Conservation (phyloP, 2,113 vertebrate species). For the Nanorana parkeri region DNA sequence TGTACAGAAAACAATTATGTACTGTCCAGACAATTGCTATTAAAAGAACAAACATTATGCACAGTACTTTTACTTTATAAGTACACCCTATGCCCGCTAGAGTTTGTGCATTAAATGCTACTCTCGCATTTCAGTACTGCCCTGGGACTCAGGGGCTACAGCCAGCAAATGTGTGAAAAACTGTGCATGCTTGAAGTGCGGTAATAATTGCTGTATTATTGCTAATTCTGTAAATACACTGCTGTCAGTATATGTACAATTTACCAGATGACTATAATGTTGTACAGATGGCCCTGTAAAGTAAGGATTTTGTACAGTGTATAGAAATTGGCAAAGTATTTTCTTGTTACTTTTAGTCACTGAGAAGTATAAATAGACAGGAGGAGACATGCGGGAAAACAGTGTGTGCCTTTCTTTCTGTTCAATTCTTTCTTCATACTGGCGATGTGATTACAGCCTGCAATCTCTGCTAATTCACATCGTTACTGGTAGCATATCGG, state of each 20-base stretch:
- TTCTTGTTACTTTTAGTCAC: slow-evolving; percentile 79
- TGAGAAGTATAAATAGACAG: slow-evolving; percentile 72
- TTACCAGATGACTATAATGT: slow-evolving; percentile 66
- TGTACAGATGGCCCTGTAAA: slow-evolving; percentile 64
- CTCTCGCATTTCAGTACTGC: neutral
- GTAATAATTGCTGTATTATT: slow-evolving; percentile 19
- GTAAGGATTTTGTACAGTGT: slow-evolving; percentile 78
- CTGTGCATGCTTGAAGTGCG: slow-evolving; percentile 12
- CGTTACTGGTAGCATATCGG: slow-evolving; percentile 9
- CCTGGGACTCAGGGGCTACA: slow-evolving; percentile 5
- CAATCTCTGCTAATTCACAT: slow-evolving; percentile 61
- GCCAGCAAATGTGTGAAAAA: slow-evolving; percentile 10
- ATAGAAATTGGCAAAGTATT: slow-evolving; percentile 82
- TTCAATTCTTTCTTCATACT: slow-evolving; percentile 59
- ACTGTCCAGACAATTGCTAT: slow-evolving; percentile 7
- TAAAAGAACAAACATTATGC: neutral
- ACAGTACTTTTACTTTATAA: neutral
- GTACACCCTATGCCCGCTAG: no score
- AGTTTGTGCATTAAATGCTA: no score
- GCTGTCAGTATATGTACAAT: slow-evolving; percentile 65
- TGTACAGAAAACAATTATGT: neutral
- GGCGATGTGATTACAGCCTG: slow-evolving; percentile 67
- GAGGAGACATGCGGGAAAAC: slow-evolving; percentile 72
- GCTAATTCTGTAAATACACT: slow-evolving; percentile 20
- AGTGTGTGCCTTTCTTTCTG: slow-evolving; percentile 78